phyloP scores from a whole-genome alignment of 2,797 vertebrate species.

The Myripristis jacobus region DNA sequence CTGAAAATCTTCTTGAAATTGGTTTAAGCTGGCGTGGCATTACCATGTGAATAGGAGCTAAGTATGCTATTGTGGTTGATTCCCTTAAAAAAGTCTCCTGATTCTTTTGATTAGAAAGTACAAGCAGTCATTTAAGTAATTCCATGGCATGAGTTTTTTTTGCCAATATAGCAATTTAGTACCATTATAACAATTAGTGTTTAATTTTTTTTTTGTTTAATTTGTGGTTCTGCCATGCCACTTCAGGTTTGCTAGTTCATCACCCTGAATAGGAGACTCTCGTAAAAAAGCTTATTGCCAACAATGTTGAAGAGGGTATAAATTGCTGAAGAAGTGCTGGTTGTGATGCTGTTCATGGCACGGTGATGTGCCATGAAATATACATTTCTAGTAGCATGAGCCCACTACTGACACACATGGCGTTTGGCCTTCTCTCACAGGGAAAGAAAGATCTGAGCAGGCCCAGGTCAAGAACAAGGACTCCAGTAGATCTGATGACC shows the following conservation, averaged over 20 bases:
- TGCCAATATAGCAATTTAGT: slow-evolving; percentile 9
- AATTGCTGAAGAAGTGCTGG: no score
- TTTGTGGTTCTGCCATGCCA: no score
- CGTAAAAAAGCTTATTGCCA: no score
- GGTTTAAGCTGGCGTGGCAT: not conserved
- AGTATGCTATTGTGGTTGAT: not conserved
- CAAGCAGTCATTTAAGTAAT: slow-evolving; percentile 10
- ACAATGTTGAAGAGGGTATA: no score
- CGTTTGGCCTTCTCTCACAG: not conserved
- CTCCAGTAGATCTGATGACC: slow-evolving; percentile 1
- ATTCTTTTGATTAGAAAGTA: slow-evolving; percentile 20
- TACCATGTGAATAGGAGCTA: slow-evolving; percentile 8
- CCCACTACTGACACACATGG: no score
- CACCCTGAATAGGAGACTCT: no score
- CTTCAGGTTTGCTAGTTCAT: no score
- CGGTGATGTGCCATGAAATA: no score
- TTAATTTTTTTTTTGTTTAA: not conserved
- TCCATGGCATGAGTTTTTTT: slow-evolving; percentile 21
- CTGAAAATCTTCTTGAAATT: not conserved
- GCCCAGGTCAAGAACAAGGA: not conserved
- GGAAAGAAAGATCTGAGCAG: no score
- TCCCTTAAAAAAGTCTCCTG: not conserved
- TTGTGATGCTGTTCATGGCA: no score
- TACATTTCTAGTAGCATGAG: no score
- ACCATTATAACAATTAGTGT: slow-evolving; percentile 12